These are phyloP conservation scores for Myripristis jacobus DNA, from an alignment of 2,797 vertebrate genomes.

Conservation along the genomic window DNA sequence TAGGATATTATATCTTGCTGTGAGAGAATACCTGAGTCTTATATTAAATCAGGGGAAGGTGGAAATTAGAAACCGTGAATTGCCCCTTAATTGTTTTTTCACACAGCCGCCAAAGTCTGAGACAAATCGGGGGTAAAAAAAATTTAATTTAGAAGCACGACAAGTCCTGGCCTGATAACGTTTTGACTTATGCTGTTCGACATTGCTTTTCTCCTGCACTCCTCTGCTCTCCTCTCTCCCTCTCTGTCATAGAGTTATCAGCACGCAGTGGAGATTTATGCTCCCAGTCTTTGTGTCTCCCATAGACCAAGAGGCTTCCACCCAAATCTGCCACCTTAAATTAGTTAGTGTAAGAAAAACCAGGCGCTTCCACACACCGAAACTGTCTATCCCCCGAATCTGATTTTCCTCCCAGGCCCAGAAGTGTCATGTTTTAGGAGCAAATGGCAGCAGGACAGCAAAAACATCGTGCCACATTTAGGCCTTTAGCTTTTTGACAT, in stretches of 20 bases:
- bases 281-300: conserved; percentile 41
- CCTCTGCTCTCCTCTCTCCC: conserved; percentile 2
- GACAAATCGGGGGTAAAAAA: no score
- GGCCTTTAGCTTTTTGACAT: conserved; percentile 49
- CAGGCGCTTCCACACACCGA: conserved; percentile 47
- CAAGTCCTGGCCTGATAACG: neutral
- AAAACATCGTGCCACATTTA: conserved; percentile 39
- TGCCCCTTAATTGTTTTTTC: neutral
- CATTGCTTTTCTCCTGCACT: conserved; percentile 13
- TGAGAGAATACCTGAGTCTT: neutral
- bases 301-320: conserved; percentile 23
- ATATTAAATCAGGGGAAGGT: neutral
- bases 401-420: conserved; percentile 32
- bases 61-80: neutral
- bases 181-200: neutral
- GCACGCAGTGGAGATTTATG: conserved; percentile 40
- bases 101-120: no score
- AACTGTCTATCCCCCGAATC: conserved; percentile 35
- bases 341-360: conserved; percentile 53
- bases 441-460: conserved; percentile 43
- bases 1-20: neutral
- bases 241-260: conserved; percentile 36
- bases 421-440: conserved; percentile 49
- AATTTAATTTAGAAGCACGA: conserved; percentile 1
- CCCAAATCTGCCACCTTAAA: conserved; percentile 48